These are phyloP conservation scores for Harmothoe impar DNA, from an alignment of 2,888 invertebrate genomes.

Conservation along the genomic window DNA sequence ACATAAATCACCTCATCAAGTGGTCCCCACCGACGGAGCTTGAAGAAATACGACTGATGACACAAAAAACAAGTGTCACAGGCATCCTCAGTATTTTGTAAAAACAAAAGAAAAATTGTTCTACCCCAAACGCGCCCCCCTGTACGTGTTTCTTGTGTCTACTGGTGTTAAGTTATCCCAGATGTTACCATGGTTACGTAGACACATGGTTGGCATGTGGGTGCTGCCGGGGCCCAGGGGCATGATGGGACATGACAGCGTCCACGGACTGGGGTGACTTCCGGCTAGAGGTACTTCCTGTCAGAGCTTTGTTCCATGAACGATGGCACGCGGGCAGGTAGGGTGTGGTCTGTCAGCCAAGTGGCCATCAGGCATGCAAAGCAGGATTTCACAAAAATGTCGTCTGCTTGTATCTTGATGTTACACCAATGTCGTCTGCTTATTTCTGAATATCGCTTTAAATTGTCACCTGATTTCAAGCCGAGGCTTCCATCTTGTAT, in stretches of 20 bases:
- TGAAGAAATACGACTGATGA: too few species aligned
- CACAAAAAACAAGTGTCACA: neutral
- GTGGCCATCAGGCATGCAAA: neutral
- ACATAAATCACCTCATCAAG: neutral
- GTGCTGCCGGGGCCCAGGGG: neutral
- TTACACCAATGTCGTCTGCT: neutral
- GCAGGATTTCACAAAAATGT: neutral
- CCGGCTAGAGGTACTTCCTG: conserved; percentile 24
- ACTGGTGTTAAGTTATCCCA: neutral
- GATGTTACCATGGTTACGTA: conserved; percentile 49
- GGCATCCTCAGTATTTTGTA: neutral
- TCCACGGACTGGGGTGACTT: conserved; percentile 35
- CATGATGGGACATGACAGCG: conserved; percentile 46
- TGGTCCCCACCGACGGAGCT: neutral
- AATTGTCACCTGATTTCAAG: too few species aligned
- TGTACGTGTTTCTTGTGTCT: neutral
- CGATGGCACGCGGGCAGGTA: neutral
- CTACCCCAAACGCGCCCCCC: neutral
- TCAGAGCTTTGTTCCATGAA: neutral
- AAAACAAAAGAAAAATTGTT: neutral
- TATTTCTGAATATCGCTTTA: too few species aligned
- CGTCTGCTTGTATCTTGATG: neutral
- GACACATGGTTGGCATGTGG: conserved; percentile 13
- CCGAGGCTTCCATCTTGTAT: too few species aligned
- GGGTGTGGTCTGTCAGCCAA: neutral